Conservation (phyloP, 1,140 invertebrate species). For the Brachionus sp. region DNA sequence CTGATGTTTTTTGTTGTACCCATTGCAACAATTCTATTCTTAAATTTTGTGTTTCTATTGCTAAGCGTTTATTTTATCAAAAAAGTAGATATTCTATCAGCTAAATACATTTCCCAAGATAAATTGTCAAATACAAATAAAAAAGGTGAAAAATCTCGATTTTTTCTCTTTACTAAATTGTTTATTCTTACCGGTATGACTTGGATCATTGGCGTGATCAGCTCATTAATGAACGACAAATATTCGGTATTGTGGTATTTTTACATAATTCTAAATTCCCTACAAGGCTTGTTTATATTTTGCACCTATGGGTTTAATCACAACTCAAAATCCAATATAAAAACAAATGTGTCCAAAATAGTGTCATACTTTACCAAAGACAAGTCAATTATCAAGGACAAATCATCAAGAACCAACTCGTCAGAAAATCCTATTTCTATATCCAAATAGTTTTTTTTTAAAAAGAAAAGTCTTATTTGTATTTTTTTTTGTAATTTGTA, state of each 20-base stretch:
- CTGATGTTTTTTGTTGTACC: not conserved
- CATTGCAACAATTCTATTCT: not conserved
- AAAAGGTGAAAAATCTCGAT: not conserved
- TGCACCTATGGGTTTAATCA: not conserved
- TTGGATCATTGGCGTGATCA: not conserved
- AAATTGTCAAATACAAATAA: not conserved
- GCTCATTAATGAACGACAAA: not conserved
- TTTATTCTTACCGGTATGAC: not conserved
- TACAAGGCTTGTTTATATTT: constrained; percentile 1
- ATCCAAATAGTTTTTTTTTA: not conserved
- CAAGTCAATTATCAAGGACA: not conserved
- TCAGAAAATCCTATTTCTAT: not conserved
- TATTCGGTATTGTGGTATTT: not conserved
- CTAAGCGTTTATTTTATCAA: not conserved
- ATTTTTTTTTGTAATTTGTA: not conserved
- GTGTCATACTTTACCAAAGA: not conserved
- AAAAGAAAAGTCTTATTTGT: not conserved
- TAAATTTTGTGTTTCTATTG: not conserved
- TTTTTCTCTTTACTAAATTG: not conserved
- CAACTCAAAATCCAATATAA: not conserved
- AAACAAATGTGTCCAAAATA: not conserved
- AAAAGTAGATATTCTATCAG: not conserved
- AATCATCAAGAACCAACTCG: not conserved
- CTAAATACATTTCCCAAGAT: not conserved
- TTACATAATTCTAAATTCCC: not conserved